These are phyloP conservation scores for Paraescarpia echinospica DNA, from an alignment of 1,140 invertebrate genomes.

Conservation along the genomic window DNA sequence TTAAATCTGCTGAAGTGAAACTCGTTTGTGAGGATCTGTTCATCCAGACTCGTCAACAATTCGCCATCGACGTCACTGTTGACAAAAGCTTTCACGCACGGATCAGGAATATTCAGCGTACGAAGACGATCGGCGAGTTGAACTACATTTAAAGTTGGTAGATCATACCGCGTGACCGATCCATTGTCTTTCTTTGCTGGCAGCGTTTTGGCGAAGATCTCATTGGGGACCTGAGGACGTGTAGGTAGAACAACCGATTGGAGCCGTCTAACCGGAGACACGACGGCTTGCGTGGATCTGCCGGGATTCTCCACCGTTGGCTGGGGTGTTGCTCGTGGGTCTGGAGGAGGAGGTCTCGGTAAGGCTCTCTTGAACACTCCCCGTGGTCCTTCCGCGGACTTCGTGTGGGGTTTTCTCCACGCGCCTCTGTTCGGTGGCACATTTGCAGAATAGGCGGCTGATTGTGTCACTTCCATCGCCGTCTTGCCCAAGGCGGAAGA, in stretches of 20 bases:
- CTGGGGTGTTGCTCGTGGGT: not conserved
- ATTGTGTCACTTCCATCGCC: no score
- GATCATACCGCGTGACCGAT: not conserved
- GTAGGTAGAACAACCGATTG: not conserved
- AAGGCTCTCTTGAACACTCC: not conserved
- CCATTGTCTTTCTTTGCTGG: not conserved
- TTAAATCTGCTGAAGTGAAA: constrained; percentile 13
- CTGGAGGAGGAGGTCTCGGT: not conserved
- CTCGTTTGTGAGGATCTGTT: constrained; percentile 12
- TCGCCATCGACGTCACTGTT: not conserved
- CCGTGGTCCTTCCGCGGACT: not conserved
- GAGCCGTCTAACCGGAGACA: not conserved
- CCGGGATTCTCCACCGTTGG: not conserved
- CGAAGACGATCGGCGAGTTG: not conserved
- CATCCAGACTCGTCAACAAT: constrained; percentile 1
- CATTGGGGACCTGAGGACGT: not conserved
- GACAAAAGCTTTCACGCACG: not conserved
- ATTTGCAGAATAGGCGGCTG: no score
- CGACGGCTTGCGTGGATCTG: not conserved
- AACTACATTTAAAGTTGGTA: not conserved
- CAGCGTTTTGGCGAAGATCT: not conserved
- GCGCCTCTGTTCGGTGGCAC: not conserved
- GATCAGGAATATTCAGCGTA: not conserved
- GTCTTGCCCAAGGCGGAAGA: not conserved
- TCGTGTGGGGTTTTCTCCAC: not conserved